A percentile compares a stretch with the other conserved stretches of the same genome.
These are phyloP conservation scores for Strix aluco DNA, from an alignment of 2,113 vertebrate species.

Conservation along the genomic window DNA sequence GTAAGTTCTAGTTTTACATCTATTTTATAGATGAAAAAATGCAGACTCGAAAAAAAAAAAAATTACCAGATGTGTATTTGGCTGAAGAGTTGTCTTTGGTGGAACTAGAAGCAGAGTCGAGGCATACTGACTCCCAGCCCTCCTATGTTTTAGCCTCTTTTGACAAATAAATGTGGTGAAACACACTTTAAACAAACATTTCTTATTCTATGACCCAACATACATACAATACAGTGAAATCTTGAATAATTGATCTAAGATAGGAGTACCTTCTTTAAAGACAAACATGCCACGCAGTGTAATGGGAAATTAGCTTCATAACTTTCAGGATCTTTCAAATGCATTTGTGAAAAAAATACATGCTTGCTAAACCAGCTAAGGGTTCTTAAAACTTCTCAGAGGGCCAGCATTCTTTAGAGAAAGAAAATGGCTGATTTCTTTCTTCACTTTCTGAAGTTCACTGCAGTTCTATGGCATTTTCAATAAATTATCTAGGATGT, in stretches of 20 bases:
- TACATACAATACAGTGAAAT: neutral
- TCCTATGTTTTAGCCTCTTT: neutral
- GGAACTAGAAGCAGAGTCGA: neutral
- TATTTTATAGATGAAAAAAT: neutral
- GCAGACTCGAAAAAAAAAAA: neutral
- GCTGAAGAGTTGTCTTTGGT: neutral
- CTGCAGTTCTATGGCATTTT: slow-evolving; percentile 18
- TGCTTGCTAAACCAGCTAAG: neutral
- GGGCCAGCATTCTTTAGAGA: neutral
- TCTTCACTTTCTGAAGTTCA: neutral
- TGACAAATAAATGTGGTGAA: neutral
- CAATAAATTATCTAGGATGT: slow-evolving; percentile 1
- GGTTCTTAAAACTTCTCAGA: neutral
- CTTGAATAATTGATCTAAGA: neutral
- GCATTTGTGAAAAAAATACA: neutral
- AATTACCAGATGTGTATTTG: neutral
- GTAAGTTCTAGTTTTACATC: neutral
- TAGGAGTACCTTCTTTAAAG: neutral
- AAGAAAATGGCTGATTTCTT: neutral
- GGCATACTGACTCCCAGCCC: neutral
- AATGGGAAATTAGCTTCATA: neutral
- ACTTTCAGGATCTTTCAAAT: neutral
- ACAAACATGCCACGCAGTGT: neutral
- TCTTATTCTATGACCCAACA: neutral
- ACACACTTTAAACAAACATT: neutral